These are phyloP conservation scores for Muscicapa striata DNA, from an alignment of 2,797 vertebrate species.

Conservation along the genomic window DNA sequence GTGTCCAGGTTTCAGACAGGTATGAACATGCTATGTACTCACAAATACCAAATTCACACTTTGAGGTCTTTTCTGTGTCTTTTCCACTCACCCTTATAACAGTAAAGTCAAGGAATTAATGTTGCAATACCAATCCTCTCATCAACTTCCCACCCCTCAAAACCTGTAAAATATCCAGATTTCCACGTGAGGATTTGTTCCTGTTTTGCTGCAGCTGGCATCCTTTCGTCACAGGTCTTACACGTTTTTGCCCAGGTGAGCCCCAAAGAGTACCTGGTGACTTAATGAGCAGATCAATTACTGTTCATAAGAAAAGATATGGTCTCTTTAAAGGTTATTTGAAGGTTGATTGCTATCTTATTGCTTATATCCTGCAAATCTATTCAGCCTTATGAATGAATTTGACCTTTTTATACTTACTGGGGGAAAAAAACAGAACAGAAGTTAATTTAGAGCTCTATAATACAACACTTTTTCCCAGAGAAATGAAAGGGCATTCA, in stretches of 20 bases:
- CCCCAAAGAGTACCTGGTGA: conserved; percentile 57
- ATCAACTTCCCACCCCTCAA: background rate
- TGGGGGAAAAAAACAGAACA: conserved; percentile 84
- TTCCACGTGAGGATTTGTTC: conserved; percentile 20
- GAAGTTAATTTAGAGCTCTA: conserved; percentile 95
- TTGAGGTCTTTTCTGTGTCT: background rate
- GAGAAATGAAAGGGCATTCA: conserved; percentile 97
- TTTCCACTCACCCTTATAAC: background rate
- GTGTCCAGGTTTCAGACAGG: background rate
- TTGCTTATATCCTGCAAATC: conserved; percentile 86
- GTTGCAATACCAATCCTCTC: background rate
- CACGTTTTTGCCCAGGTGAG: conserved; percentile 65
- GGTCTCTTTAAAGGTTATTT: conserved; percentile 87
- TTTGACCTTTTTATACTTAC: conserved; percentile 98
- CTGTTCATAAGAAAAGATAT: conserved; percentile 72
- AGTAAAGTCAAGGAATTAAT: background rate
- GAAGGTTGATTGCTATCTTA: conserved; percentile 92
- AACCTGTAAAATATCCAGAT: conserved; percentile 4
- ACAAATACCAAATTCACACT: background rate
- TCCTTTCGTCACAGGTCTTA: conserved; percentile 41
- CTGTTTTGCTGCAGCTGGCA: conserved; percentile 35
- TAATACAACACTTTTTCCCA: conserved; percentile 86
- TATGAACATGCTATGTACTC: background rate
- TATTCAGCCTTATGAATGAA: conserved; percentile 93
- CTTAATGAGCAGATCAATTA: conserved; percentile 85